phyloP scores from a whole-genome alignment of 1,140 invertebrate species.

The Calliphora vicina region DNA sequence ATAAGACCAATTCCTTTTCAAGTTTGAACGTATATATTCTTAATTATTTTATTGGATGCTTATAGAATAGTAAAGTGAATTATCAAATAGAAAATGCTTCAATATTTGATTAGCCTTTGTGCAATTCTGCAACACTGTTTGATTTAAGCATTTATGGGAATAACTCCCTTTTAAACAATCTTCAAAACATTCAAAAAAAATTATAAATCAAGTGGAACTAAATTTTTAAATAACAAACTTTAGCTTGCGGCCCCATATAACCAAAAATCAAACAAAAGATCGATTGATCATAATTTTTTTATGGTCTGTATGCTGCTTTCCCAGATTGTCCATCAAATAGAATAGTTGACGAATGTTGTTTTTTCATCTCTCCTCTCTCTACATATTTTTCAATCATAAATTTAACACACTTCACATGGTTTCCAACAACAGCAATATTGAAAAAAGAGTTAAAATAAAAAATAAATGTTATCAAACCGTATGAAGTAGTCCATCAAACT shows the following conservation, averaged over 20 bases:
- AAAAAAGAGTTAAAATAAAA: neutral
- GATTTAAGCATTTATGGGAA: neutral
- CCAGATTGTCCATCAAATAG: neutral
- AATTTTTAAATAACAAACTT: conserved; percentile 20
- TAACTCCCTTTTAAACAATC: neutral
- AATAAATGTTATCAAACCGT: neutral
- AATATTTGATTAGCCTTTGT: too few relatives aligned
- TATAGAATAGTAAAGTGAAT: too few relatives aligned
- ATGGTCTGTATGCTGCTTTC: neutral
- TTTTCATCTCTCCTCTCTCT: neutral
- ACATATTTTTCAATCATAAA: conserved; percentile 21
- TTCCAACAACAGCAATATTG: neutral
- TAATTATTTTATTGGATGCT: too few relatives aligned
- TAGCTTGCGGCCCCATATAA: neutral
- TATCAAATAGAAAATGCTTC: too few relatives aligned
- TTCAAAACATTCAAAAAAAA: neutral
- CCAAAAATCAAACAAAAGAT: conserved; percentile 16
- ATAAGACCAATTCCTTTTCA: too few relatives aligned
- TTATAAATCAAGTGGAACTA: conserved; percentile 33
- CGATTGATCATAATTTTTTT: neutral
- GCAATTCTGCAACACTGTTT: too few relatives aligned
- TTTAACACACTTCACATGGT: conserved; percentile 28
- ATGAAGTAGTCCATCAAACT: neutral
- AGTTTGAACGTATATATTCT: too few relatives aligned
- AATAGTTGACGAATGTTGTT: neutral